Conservation (phyloP, 2,888 invertebrate species). For the Trissonchulus latispiculum region DNA sequence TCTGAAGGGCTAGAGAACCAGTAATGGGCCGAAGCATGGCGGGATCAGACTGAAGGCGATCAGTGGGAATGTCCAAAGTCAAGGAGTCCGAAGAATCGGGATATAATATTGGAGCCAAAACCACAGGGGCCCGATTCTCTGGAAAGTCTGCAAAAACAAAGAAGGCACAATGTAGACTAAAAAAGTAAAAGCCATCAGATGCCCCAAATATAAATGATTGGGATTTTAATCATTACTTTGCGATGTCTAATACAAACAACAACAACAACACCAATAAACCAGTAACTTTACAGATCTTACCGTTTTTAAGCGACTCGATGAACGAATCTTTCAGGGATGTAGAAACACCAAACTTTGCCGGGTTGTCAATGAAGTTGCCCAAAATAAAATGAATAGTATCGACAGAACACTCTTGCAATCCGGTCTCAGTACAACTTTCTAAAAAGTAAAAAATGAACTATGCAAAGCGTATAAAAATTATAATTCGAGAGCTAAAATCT, state of each 20-base stretch:
- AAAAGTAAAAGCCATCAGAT: too few relatives aligned
- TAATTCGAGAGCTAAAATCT: too few relatives aligned
- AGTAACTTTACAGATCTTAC: too few relatives aligned
- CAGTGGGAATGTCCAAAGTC: neutral
- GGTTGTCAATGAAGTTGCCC: conserved; percentile 50
- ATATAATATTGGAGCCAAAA: conserved; percentile 76
- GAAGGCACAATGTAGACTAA: neutral
- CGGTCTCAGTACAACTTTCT: conserved; percentile 45
- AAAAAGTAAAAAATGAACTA: too few relatives aligned
- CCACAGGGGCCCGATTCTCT: conserved; percentile 72
- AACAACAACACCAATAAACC: too few relatives aligned
- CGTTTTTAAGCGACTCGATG: conserved; percentile 63
- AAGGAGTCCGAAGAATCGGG: conserved; percentile 55
- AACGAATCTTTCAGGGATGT: conserved; percentile 67
- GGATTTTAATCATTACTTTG: too few relatives aligned
- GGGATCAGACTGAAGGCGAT: conserved; percentile 33
- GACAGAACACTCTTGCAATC: conserved; percentile 77
- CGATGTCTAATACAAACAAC: too few relatives aligned
- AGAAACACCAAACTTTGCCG: conserved; percentile 53
- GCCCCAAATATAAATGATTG: too few relatives aligned
- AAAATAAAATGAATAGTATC: conserved; percentile 76
- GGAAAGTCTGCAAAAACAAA: conserved; percentile 60
- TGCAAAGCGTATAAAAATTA: too few relatives aligned
- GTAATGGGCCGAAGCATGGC: conserved; percentile 19
- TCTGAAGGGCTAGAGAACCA: conserved; percentile 61